Conservation (phyloP, 2,888 invertebrate genomes). For the Tineola bisselliella region DNA sequence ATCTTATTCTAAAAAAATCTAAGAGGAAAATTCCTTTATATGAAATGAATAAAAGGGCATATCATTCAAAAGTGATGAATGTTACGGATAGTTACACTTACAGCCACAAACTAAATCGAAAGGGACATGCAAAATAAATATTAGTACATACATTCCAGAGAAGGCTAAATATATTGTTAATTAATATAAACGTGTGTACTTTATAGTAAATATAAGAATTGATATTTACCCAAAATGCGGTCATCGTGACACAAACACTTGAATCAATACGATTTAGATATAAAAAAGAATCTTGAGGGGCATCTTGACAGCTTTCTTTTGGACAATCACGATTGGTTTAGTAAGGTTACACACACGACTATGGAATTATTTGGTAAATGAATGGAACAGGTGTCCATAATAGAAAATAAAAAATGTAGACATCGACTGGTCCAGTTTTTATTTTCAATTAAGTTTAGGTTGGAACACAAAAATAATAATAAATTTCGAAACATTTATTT, state of each 20-base stretch:
- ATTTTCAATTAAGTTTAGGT: neutral
- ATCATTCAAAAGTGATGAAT: neutral
- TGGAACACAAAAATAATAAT: neutral
- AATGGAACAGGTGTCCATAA: neutral
- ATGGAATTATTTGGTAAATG: neutral
- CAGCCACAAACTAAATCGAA: conserved; percentile 19
- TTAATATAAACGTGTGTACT: conserved; percentile 6
- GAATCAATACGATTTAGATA: neutral
- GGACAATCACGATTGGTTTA: neutral
- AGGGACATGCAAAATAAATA: conserved; percentile 46
- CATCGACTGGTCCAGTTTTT: neutral
- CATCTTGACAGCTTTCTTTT: conserved; percentile 67
- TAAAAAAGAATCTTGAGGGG: conserved; percentile 43
- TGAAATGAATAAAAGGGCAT: neutral
- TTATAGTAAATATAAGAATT: conserved; percentile 42
- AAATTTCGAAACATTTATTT: conserved; percentile 60
- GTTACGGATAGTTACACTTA: conserved; percentile 7
- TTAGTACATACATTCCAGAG: conserved; percentile 56
- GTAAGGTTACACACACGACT: neutral
- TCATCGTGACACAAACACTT: conserved; percentile 61
- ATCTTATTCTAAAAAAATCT: conserved; percentile 5
- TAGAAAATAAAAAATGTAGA: neutral
- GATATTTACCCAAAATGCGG: conserved; percentile 63
- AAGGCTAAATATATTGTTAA: conserved; percentile 30
- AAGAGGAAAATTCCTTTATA: neutral